Conservation (phyloP, 2,113 vertebrate species). For the Jaculus jaculus region DNA sequence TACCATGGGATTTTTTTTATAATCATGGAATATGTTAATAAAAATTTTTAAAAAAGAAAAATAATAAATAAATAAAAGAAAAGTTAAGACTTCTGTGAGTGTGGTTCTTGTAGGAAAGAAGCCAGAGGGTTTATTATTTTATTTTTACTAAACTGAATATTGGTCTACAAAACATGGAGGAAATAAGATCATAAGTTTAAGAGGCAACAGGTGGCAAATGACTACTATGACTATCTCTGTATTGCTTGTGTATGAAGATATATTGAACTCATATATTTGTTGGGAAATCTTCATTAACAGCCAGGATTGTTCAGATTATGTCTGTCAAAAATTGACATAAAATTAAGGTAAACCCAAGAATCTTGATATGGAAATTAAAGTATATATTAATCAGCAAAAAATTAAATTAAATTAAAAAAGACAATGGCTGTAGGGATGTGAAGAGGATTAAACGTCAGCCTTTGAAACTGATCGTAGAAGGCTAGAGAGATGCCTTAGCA, state of each 20-base stretch:
- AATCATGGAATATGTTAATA: too few species aligned
- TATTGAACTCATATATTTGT: background rate
- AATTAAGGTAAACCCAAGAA: constrained; percentile 18
- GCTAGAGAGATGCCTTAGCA: too few species aligned
- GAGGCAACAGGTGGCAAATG: constrained; percentile 15
- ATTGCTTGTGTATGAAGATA: background rate
- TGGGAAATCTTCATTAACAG: background rate
- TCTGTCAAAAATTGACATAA: background rate
- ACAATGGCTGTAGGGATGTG: background rate
- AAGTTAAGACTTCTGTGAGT: background rate
- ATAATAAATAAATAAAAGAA: too few species aligned
- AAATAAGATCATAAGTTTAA: background rate
- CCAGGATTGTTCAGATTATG: background rate
- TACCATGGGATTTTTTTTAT: too few species aligned
- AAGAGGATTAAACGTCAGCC: background rate
- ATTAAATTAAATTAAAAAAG: too few species aligned
- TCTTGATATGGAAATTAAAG: constrained; percentile 30
- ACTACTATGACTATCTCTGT: background rate
- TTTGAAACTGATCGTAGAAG: too few species aligned
- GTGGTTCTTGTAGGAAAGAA: background rate
- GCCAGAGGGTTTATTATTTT: background rate
- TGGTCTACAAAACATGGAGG: background rate
- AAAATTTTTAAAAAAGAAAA: too few species aligned
- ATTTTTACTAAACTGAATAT: constrained; percentile 11
- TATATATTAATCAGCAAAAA: background rate